Base-by-base conservation (phyloP, 2,113 vertebrate genomes). In the Uria lomvia region DNA sequence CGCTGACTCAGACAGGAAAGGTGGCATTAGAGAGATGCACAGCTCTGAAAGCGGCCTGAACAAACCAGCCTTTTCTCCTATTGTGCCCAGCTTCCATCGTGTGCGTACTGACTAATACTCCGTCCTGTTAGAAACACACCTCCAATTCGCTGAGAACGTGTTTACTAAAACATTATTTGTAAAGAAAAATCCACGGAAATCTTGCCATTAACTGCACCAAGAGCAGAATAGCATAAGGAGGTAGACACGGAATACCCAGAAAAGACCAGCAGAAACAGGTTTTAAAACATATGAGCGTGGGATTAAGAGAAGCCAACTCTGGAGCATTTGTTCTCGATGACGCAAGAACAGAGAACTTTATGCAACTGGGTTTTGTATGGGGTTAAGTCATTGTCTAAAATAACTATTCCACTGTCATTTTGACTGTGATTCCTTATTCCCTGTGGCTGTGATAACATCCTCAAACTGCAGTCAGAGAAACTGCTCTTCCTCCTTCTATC, bases 1-100 rank as follows among this genome's bases (percentile, higher is more conserved):
- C 73, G 68, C 89, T 98, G 97, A 98, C 94, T 97, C 97, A 98
- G 96, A 96, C 98, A 98, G 98, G 98, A 98, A 98, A 98, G 98
- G 97, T 97, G 96, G 97, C 92, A 97, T 97, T 96, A 97, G 92
- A 92, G 95, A 94, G 96, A 98, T 97, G 94, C 96, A 56, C 77
- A 59, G 3, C 82, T 87, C 88, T 98, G 90, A 98, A 98, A 97
- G 94, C 93, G 40, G 24, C 81, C 93, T 97, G 97, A 98, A 96
- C 96, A 98, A 98, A 98, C 97, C 81, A 94, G 91, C 52, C 67
- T 89, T 84, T 92, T 95, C 92, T 76, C 63, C 96, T 92, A 96
- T 98, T 98, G 97, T 98, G 78, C 4, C 0, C 43, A 45, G 24
- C 91, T 98, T 97, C 96, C 87, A 96, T 96, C 83, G 38, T 52